Evolutionary conservation across 1,140 invertebrate species (phyloP).

Genomic region (Pararge aegeria): DNA sequence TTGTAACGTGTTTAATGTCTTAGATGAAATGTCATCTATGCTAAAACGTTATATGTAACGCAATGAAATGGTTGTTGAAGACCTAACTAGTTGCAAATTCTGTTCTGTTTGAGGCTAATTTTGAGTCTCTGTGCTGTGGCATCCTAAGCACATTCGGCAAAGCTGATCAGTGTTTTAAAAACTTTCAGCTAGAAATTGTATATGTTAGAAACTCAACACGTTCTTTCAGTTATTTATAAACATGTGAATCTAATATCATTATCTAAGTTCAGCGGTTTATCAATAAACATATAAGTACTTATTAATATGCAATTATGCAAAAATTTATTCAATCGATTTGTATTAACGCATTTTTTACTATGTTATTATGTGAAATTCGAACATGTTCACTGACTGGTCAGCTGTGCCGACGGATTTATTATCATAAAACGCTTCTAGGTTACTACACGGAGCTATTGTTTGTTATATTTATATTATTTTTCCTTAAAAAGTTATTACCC

Average conservation of each 20-base stretch:
- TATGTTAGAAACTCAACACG: too few species aligned
- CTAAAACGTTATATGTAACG: constrained; percentile 78
- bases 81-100: constrained; percentile 64
- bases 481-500: constrained; percentile 58
- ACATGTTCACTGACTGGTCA: constrained; percentile 36
- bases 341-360: not conserved
- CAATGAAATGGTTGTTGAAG: constrained; percentile 67
- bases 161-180: constrained; percentile 45
- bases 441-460: constrained; percentile 71
- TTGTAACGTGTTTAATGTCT: constrained; percentile 67
- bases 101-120: constrained; percentile 55
- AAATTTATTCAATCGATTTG: too few species aligned
- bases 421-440: constrained; percentile 72
- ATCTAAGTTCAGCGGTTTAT: too few species aligned
- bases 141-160: constrained; percentile 55
- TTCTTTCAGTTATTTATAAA: too few species aligned
- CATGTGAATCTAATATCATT: too few species aligned
- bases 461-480: constrained; percentile 53
- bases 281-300: too few species aligned
- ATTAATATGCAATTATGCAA: too few species aligned
- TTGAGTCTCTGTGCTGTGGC: constrained; percentile 59
- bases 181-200: not conserved
- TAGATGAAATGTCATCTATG: constrained; percentile 67
- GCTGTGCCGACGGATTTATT: constrained; percentile 51
- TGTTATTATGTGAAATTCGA: not conserved